Evolutionary conservation across 2,888 invertebrate genomes (phyloP).

Genomic region (Quadroppia sp.): DNA sequence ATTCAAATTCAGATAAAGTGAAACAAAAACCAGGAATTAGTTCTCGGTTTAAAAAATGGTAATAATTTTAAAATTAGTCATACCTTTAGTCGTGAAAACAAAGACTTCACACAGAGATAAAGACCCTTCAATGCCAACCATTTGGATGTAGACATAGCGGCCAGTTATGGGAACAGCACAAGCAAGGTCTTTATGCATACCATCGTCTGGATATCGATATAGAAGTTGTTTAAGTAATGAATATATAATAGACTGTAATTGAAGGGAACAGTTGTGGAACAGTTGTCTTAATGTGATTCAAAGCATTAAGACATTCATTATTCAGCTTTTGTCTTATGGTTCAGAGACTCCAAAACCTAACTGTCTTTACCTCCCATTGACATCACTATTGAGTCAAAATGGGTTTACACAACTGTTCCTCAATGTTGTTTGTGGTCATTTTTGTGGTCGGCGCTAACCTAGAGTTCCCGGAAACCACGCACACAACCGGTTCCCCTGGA

Average conservation of each 20-base stretch:
- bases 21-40: background rate
- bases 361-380: too few species aligned
- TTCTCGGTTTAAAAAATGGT: background rate
- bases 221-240: too few species aligned
- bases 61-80: conserved; percentile 10
- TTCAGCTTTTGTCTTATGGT: too few species aligned
- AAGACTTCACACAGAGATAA: conserved; percentile 86
- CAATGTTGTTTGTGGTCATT: too few species aligned
- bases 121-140: conserved; percentile 84
- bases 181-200: conserved; percentile 81
- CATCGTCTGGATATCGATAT: conserved; percentile 65
- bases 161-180: conserved; percentile 80
- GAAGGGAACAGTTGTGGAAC: too few species aligned
- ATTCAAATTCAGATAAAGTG: background rate
- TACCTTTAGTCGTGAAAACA: conserved; percentile 83
- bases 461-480: conserved; percentile 88
- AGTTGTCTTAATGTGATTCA: too few species aligned
- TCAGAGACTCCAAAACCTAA: too few species aligned
- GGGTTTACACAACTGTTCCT: too few species aligned
- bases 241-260: too few species aligned
- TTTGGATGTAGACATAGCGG: conserved; percentile 79
- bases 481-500: conserved; percentile 82
- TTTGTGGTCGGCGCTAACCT: conserved; percentile 47
- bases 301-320: too few species aligned
- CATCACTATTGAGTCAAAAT: too few species aligned